Base-by-base conservation (phyloP, 2,113 vertebrate genomes). In the Lota lota region DNA sequence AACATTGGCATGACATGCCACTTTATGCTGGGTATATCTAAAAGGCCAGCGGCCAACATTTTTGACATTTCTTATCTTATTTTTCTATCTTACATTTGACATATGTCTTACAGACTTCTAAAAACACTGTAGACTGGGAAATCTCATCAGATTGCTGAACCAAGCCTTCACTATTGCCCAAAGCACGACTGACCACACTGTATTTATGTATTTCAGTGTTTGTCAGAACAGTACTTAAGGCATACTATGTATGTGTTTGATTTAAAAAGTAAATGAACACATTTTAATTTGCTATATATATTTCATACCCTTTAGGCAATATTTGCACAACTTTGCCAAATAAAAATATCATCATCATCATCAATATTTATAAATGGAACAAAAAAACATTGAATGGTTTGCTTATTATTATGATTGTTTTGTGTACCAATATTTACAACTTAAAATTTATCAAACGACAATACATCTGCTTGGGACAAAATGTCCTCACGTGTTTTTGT, bases 401-500 rank as follows among this genome's bases (percentile, higher is more conserved):
- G 18, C n/a, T 21, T 21, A 59, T 59, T 12, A 12, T 20, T 21
- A 21, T 20, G 19, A 20, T 20, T 59, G 19, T 59, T 59, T 19
- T 21, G 11, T 59, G n/a, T 59, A 59, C 14, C 0, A 18, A 56
- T 56, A 56, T 56, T 18, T 56, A 59, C 19, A 22, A 12, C 18
- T 60, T 21, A 2, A n/a, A 14, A 33, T 5, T 40, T 2, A 12
- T 50, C 69, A 50, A 3, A 14, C 19, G 5, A 70, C 24, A 16
- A 8, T 22, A 79, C 67, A 54, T 68, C 70, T 83, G 64, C 64
- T 69, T 54, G 68, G 21, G 16, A 61, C 73, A 58, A 72, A 19
- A 62, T 75, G 64, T 19, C 61, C 59, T 65, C 65, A 47, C 4
- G 61, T 81, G 63, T 81, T 68, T 68, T 63, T 68, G 74, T 80